A percentile compares a stretch with the other conserved stretches of the same genome.
Evolutionary conservation across 2,797 vertebrate species (phyloP).

Genomic region (Siniperca obscura): DNA sequence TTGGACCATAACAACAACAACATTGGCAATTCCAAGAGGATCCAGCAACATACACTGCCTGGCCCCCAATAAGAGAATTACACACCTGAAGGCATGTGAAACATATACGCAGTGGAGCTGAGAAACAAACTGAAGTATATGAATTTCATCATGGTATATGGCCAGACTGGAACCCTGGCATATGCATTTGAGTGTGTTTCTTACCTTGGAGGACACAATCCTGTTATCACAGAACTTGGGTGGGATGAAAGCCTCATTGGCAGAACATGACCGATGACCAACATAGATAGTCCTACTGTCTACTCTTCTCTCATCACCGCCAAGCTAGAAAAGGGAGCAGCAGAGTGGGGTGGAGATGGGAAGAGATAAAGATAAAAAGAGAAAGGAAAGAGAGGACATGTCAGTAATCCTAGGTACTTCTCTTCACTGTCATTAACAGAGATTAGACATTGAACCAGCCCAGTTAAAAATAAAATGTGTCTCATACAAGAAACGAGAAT

Average conservation of each 20-base stretch:
- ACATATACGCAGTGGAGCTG: slow-evolving; percentile 22
- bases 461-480: neutral
- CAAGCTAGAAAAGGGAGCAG: slow-evolving; percentile 70
- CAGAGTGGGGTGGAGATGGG: neutral
- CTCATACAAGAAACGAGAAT: neutral
- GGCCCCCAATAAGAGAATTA: slow-evolving; percentile 11
- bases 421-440: neutral
- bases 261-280: slow-evolving; percentile 85
- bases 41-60: too few relatives aligned
- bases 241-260: slow-evolving; percentile 88
- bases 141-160: slow-evolving; percentile 18
- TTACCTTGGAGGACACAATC: slow-evolving; percentile 98
- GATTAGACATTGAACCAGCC: neutral
- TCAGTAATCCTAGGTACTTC: neutral
- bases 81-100: slow-evolving; percentile 42
- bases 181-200: slow-evolving; percentile 28
- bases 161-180: neutral
- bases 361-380: slow-evolving; percentile 12
- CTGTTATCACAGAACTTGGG: slow-evolving; percentile 97
- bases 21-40: too few relatives aligned
- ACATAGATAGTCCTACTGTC: slow-evolving; percentile 93
- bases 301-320: slow-evolving; percentile 89
- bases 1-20: too few relatives aligned
- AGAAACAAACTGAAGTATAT: slow-evolving; percentile 25
- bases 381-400: slow-evolving; percentile 3